These are phyloP conservation scores for Azorinus chamasolen DNA, from an alignment of 2,888 invertebrate species.

Conservation along the genomic window DNA sequence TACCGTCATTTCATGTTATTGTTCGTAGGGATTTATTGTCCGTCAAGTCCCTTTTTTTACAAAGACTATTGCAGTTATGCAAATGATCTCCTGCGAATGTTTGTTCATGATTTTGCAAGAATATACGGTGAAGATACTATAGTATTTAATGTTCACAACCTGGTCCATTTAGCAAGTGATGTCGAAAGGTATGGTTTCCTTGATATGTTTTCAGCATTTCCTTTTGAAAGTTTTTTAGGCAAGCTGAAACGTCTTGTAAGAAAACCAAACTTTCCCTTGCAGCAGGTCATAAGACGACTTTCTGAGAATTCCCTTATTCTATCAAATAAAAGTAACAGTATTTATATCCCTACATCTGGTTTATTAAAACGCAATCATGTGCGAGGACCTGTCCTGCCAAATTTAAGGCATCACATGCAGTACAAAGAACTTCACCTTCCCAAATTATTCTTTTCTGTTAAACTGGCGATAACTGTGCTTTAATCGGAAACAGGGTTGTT, in stretches of 20 bases:
- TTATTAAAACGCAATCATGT: conserved; percentile 32
- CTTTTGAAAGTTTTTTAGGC: conserved; percentile 82
- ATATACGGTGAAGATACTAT: conserved; percentile 82
- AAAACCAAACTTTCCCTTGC: conserved; percentile 50
- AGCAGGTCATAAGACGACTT: conserved; percentile 54
- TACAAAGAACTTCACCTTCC: background rate
- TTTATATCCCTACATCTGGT: background rate
- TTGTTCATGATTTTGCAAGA: conserved; percentile 71
- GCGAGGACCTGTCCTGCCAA: background rate
- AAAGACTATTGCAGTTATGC: conserved; percentile 63
- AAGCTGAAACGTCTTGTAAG: conserved; percentile 35
- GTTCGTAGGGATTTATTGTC: conserved; percentile 53
- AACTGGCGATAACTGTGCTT: conserved; percentile 39
- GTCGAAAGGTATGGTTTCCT: conserved; percentile 78
- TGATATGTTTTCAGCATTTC: conserved; percentile 81
- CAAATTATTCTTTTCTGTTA: conserved; percentile 15
- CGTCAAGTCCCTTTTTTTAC: conserved; percentile 41
- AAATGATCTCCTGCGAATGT: conserved; percentile 65
- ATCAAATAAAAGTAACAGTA: background rate
- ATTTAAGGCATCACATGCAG: conserved; percentile 32
- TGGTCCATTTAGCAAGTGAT: conserved; percentile 83
- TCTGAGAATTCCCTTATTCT: conserved; percentile 33
- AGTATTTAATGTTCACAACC: conserved; percentile 83
- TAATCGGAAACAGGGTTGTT: conserved; percentile 32
- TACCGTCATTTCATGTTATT: conserved; percentile 54